phyloP scores from a whole-genome alignment of 2,888 invertebrate genomes.

The Bursaphelenchus okinawaensis region DNA sequence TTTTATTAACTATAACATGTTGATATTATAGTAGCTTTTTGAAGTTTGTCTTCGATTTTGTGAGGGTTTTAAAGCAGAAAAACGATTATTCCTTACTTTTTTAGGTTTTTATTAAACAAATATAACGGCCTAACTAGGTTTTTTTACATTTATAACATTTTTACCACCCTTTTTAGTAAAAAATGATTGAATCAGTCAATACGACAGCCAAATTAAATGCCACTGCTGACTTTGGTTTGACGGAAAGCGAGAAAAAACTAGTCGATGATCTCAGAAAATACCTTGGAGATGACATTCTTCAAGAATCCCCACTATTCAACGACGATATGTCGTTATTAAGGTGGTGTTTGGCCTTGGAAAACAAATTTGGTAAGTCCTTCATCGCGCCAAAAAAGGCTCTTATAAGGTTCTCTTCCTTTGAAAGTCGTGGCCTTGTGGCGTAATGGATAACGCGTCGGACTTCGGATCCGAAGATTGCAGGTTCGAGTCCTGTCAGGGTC shows the following conservation, averaged over 20 bases:
- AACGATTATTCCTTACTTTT: no score
- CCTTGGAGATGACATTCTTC: neutral
- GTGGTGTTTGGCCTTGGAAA: neutral
- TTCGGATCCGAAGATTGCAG: conserved; percentile 59
- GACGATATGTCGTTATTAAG: neutral
- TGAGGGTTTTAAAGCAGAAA: no score
- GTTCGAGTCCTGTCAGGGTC: conserved; percentile 55
- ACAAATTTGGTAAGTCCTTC: neutral
- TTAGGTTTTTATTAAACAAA: no score
- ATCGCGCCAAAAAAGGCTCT: neutral
- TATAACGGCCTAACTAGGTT: no score
- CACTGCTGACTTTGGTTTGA: neutral
- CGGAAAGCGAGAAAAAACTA: neutral
- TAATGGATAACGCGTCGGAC: conserved; percentile 54
- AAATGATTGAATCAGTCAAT: neutral
- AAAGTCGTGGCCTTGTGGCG: conserved; percentile 26
- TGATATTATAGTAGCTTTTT: no score
- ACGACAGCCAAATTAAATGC: neutral
- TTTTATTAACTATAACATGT: no score
- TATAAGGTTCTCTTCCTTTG: no score
- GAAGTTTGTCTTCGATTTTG: no score
- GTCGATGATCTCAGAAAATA: neutral
- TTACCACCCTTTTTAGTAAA: neutral
- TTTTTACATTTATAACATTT: no score
- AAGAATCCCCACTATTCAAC: neutral